Evolutionary conservation across 2,113 vertebrate species (phyloP).

Genomic region (Perognathus longimembris): DNA sequence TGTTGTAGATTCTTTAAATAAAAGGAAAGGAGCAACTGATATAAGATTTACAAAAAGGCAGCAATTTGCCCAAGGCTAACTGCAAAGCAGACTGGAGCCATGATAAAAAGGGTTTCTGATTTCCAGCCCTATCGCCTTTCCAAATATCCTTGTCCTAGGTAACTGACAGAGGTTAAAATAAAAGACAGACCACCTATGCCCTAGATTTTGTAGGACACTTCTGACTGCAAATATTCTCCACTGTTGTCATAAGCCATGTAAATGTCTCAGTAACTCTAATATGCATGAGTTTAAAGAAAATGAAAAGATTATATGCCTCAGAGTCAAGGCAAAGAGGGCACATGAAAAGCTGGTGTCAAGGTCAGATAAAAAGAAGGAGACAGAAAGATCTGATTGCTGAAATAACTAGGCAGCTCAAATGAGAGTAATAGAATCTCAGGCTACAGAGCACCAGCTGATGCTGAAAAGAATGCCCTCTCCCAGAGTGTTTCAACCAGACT

Average conservation of each 20-base stretch:
- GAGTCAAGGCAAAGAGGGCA: slow-evolving; percentile 45
- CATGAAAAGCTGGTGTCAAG: slow-evolving; percentile 42
- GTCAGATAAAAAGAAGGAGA: slow-evolving; percentile 62
- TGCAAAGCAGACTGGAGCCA: not conserved
- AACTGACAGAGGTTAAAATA: slow-evolving; percentile 4
- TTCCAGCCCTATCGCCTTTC: not conserved
- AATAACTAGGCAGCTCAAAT: slow-evolving; percentile 56
- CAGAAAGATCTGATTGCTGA: slow-evolving; percentile 72
- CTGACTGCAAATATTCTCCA: not conserved
- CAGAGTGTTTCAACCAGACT: not conserved
- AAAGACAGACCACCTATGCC: not conserved
- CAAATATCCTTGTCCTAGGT: not conserved
- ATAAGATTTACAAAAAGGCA: not conserved
- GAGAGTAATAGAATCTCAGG: slow-evolving; percentile 56
- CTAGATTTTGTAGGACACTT: not conserved
- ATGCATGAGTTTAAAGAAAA: slow-evolving; percentile 60
- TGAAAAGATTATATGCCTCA: slow-evolving; percentile 37
- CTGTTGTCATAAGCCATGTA: slow-evolving; percentile 3
- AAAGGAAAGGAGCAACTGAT: not conserved
- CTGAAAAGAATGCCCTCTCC: slow-evolving; percentile 22
- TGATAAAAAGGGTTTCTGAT: not conserved
- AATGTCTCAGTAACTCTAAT: slow-evolving; percentile 40
- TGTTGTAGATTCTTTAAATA: slow-evolving; percentile 16
- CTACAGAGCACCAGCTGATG: slow-evolving; percentile 25
- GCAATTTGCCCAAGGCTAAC: not conserved